Conservation (phyloP, 2,113 vertebrate genomes). For the Eleginops maclovinus region DNA sequence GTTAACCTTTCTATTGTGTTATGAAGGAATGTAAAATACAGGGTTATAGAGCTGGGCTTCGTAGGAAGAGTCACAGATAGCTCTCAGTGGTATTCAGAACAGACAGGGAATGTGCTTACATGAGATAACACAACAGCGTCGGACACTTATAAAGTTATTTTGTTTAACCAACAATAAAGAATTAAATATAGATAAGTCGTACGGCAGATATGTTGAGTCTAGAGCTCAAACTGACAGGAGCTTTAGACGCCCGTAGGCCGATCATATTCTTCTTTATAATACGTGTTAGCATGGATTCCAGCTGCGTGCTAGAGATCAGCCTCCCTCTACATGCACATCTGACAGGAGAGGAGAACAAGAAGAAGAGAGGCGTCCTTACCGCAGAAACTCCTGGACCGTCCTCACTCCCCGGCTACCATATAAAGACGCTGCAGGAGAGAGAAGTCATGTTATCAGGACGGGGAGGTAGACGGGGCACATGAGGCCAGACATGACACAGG, state of each 20-base stretch:
- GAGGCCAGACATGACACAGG: conserved; percentile 2
- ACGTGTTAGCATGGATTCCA: background rate
- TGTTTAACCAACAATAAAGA: too few relatives aligned
- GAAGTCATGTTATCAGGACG: conserved; percentile 34
- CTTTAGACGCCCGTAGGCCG: too few relatives aligned
- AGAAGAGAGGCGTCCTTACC: conserved; percentile 75
- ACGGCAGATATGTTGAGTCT: too few relatives aligned
- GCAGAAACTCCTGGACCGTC: conserved; percentile 81
- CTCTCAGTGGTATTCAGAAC: background rate
- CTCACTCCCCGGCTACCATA: conserved; percentile 74
- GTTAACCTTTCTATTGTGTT: background rate
- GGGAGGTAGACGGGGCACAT: background rate
- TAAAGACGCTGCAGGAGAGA: conserved; percentile 76
- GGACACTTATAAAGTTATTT: too few relatives aligned
- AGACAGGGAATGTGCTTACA: background rate
- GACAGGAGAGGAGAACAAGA: background rate
- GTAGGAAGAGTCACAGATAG: background rate
- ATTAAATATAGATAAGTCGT: too few relatives aligned
- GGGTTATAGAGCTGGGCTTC: background rate
- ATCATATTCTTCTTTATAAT: too few relatives aligned
- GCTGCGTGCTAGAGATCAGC: background rate
- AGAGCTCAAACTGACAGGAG: too few relatives aligned
- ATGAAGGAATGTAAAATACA: background rate
- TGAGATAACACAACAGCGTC: background rate
- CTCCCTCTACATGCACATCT: background rate